Percentiles rank a stretch among this genome's conserved stretches.
These are phyloP conservation scores for Melanerpes aurifrons DNA, from an alignment of 2,113 vertebrate species.

Conservation along the genomic window DNA sequence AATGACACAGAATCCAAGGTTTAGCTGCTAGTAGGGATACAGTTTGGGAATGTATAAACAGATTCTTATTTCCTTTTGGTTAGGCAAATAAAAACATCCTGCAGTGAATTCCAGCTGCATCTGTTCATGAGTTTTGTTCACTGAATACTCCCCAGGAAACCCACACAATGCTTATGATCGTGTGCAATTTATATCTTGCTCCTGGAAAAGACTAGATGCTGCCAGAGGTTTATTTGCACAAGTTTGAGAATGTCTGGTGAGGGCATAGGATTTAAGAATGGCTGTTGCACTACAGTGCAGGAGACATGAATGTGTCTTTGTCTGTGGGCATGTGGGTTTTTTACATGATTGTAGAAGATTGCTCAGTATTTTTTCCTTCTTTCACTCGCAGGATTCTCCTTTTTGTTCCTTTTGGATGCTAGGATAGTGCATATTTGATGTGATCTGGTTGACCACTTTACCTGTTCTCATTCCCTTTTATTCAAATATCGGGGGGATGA, in stretches of 20 bases:
- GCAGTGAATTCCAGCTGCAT: conserved; percentile 16
- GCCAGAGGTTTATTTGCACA: not conserved
- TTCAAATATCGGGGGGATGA: not conserved
- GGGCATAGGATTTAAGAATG: not conserved
- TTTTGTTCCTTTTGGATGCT: not conserved
- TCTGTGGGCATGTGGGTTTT: not conserved
- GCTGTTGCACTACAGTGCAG: not conserved
- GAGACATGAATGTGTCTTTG: not conserved
- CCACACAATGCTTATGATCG: not conserved
- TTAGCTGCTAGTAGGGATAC: not conserved
- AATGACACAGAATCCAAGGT: not conserved
- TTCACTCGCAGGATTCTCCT: not conserved
- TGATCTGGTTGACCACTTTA: not conserved
- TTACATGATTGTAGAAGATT: not conserved
- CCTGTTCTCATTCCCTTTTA: not conserved
- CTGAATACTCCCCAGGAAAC: not conserved
- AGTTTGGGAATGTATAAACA: not conserved
- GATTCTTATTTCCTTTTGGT: not conserved
- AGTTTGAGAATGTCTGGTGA: not conserved
- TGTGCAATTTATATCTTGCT: not conserved
- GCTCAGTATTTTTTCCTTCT: not conserved
- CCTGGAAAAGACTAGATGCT: not conserved
- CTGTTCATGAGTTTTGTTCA: not conserved
- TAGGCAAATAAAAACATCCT: not conserved
- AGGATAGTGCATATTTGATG: not conserved